A percentile compares a stretch with the other conserved stretches of the same genome.
Conservation (phyloP, 2,797 vertebrate genomes). For the Sebastes reedi region DNA sequence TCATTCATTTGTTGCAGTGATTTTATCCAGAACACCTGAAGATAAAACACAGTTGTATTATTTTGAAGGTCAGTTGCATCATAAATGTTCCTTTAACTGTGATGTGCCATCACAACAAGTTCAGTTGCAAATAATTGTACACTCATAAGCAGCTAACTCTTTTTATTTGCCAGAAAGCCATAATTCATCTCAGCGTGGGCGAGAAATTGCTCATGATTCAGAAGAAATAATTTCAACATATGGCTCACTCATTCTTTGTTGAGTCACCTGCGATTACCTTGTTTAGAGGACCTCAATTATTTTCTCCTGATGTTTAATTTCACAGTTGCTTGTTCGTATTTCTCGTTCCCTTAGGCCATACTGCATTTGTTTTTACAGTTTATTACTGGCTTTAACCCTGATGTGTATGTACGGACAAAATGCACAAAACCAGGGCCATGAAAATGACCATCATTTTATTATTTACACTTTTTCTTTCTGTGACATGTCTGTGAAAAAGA, state of each 20-base stretch:
- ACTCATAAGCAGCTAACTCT: neutral
- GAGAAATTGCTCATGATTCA: slow-evolving; percentile 8
- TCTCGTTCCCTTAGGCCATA: neutral
- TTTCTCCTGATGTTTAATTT: slow-evolving; percentile 41
- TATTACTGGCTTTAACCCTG: neutral
- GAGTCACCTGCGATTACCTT: slow-evolving; percentile 21
- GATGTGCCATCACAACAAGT: neutral
- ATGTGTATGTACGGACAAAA: neutral
- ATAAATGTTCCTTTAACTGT: neutral
- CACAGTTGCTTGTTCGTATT: slow-evolving; percentile 38
- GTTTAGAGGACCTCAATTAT: neutral
- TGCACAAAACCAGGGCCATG: neutral
- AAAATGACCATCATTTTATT: neutral
- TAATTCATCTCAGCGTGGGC: slow-evolving; percentile 3
- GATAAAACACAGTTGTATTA: neutral
- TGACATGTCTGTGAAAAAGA: neutral
- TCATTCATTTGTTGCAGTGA: neutral
- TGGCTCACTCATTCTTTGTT: slow-evolving; percentile 4
- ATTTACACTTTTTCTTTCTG: neutral
- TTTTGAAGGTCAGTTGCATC: neutral
- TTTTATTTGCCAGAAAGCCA: neutral
- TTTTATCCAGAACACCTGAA: neutral
- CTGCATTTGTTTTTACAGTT: slow-evolving; percentile 4
- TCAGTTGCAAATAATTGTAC: neutral
- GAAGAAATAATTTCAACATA: slow-evolving; percentile 11